Percentiles rank a stretch among this genome's conserved stretches.
Evolutionary conservation across 2,888 invertebrate genomes (phyloP).

Genomic region (Idaea biselata): DNA sequence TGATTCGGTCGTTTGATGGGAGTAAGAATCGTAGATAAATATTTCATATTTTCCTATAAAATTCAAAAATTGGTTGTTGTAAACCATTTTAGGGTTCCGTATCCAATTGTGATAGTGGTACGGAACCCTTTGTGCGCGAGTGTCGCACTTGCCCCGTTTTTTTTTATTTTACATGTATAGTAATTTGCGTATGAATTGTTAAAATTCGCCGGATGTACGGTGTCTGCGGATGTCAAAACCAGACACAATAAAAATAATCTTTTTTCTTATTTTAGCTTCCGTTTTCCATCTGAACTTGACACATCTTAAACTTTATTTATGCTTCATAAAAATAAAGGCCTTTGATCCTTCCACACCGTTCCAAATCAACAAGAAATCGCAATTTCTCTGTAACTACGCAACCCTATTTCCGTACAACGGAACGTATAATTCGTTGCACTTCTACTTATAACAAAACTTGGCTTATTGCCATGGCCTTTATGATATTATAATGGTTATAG

Average conservation of each 20-base stretch:
- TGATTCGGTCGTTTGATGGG: no score
- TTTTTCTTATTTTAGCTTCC: background rate
- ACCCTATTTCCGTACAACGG: slow-evolving; percentile 15
- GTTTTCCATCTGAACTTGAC: background rate
- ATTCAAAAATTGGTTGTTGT: no score
- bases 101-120: no score
- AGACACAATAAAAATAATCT: background rate
- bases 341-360: background rate
- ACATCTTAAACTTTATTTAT: background rate
- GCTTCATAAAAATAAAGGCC: background rate
- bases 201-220: no score
- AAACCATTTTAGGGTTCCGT: no score
- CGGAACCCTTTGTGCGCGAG: no score
- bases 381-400: slow-evolving; percentile 18
- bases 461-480: slow-evolving; percentile 24
- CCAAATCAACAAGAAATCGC: background rate
- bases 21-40: no score
- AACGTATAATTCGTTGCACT: slow-evolving; percentile 19
- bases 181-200: no score
- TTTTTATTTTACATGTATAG: no score
- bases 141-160: no score
- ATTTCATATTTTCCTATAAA: no score
- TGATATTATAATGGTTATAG: slow-evolving; percentile 17
- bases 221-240: background rate
- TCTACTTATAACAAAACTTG: slow-evolving; percentile 17